These are phyloP conservation scores for Sylvilagus floridanus DNA, from an alignment of 2,797 vertebrate genomes.

Conservation along the genomic window DNA sequence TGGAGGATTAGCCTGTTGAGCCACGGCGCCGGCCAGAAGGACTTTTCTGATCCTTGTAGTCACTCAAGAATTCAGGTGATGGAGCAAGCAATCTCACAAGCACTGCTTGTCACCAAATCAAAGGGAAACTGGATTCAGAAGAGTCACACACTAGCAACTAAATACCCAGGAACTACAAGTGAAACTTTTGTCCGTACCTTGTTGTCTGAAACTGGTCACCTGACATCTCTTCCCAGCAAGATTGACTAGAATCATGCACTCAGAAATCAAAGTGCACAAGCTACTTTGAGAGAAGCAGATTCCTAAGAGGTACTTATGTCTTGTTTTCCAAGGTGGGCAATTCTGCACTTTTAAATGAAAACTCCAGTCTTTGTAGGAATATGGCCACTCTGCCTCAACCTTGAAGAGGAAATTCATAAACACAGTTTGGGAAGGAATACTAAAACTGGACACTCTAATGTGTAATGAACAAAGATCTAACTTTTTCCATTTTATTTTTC, in stretches of 20 bases:
- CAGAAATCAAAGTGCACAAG: background rate
- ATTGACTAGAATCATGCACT: background rate
- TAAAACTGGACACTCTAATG: background rate
- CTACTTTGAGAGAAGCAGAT: background rate
- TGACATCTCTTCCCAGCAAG: fast-evolving
- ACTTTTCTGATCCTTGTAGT: background rate
- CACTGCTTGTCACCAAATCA: background rate
- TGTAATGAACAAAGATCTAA: background rate
- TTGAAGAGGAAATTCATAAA: background rate
- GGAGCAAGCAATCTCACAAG: background rate
- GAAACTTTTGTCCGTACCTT: background rate
- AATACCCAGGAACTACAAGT: background rate
- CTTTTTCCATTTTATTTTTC: background rate
- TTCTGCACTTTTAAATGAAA: background rate
- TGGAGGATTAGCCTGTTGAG: too few species aligned
- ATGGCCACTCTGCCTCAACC: background rate
- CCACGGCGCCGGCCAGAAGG: too few species aligned
- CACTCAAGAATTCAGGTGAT: background rate
- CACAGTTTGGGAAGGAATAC: background rate
- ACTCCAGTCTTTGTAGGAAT: background rate
- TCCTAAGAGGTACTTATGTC: background rate
- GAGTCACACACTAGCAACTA: background rate
- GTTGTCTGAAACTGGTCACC: background rate
- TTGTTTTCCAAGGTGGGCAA: background rate
- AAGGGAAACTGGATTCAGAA: background rate